Percentiles rank a stretch among this genome's conserved stretches.
These are phyloP conservation scores for Lacerta bilineata DNA, from an alignment of 2,797 vertebrate species.

Conservation along the genomic window DNA sequence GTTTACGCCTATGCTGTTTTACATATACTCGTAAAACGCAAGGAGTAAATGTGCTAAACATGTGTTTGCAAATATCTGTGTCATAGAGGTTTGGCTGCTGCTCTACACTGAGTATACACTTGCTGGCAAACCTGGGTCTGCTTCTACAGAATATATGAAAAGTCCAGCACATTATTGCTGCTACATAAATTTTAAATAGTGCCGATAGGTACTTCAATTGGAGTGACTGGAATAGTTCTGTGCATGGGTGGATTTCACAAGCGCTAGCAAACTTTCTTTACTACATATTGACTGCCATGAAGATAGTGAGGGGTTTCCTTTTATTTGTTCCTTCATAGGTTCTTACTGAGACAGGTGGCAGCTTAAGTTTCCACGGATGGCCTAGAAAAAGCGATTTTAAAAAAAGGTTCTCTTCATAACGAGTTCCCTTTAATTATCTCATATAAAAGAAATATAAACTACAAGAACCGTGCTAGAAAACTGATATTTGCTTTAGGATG, in stretches of 20 bases:
- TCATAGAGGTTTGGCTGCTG: not conserved
- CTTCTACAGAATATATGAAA: conserved; percentile 18
- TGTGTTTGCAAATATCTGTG: not conserved
- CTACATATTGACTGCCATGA: not conserved
- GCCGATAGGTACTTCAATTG: not conserved
- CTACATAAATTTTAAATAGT: not conserved
- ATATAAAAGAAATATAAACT: not conserved
- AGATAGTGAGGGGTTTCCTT: not conserved
- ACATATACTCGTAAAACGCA: not conserved
- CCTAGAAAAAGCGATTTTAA: not conserved
- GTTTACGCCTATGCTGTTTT: not conserved
- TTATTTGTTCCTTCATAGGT: not conserved
- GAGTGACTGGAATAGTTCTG: not conserved
- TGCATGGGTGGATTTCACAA: not conserved
- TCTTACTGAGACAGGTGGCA: too few relatives aligned
- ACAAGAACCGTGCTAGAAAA: not conserved
- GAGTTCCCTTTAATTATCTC: not conserved
- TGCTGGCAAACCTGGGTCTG: not conserved
- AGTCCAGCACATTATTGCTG: not conserved
- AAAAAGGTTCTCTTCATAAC: not conserved
- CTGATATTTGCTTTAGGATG: conserved; percentile 49
- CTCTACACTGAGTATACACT: not conserved
- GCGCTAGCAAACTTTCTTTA: not conserved
- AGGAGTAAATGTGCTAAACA: not conserved
- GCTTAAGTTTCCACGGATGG: not conserved